Evolutionary conservation across 2,888 invertebrate genomes (phyloP), one percentile per base, ranked within the genome.

Genomic region (Ditylenchus weischeri): DNA sequence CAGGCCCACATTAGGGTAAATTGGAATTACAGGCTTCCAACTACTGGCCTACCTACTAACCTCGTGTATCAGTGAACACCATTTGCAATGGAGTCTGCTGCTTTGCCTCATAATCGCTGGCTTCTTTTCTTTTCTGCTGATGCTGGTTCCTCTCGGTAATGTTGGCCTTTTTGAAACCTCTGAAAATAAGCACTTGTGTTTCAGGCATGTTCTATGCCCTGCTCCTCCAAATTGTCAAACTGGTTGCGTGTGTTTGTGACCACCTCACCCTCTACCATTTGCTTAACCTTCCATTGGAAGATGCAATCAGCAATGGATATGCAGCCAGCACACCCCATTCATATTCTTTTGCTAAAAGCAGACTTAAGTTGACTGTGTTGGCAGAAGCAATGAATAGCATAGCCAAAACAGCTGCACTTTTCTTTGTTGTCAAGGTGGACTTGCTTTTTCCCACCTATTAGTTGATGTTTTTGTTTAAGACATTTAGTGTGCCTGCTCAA

Each of bases 161-260:
- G 29, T 29, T 29, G 29, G 29, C 5, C 29, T 29, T 29, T 5
- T 29, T 4, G 29, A 29, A 29, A 29, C 29, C 29, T 29, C 29
- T 5, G 3, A 29, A 29, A 29, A 29, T 29, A 2, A 29, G 29
- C 2, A 29, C 2, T 50, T 50, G 50, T 21, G 50, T 50, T n/a
- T 50, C 50, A 50, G 50, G 50, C 50, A 50, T 50, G 21, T 50
- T 50, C 50, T 50, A 50, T 50, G 50, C 21, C 50, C 18, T 50
- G 18, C 21, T 50, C 5, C 50, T 50, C 2, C 50, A 50, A 50
- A 19, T 50, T 18, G 18, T 21, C n/a, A 50, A 50, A 21, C 50
- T 50, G 21, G 21, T 50, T 21, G 21, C n/a, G 5, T 50, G 50
- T 50, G 21, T 50, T 18, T 18, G 18, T 21, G 50, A 50, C 21